Base-by-base conservation (phyloP, 2,797 vertebrate species). In the Bovichtus diacanthus region DNA sequence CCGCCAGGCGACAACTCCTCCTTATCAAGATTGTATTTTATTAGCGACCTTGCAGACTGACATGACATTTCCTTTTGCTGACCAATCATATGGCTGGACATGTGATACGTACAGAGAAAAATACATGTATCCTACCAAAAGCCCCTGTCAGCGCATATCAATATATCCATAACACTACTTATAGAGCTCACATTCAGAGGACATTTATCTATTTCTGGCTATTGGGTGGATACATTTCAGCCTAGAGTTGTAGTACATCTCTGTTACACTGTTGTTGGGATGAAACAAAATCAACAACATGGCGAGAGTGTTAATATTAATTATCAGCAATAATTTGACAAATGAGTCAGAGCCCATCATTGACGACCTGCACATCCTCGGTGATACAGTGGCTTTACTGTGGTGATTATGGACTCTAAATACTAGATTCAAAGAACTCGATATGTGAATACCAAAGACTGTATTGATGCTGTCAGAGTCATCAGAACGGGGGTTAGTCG, bases 31-130 rank as follows among this genome's bases (percentile, higher is more conserved):
- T 43, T 60, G 19, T 73, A 5, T 76, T 78, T 77, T 84, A 62
- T 70, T 23, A 11, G 74, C 69, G 87, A 91, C 87, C 85, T 92
- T 91, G 76, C 70, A 10, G 25, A 53, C 59, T 78, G 74, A 78
- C 63, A 50, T 84, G 86, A 78, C 83, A 72, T 86, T 84, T 87
- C 79, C 73, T 85, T 89, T 78, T 8, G 89, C 91, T 88, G 88
- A 94, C 82, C 85, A 83, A 74, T 89, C 88, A 66, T 53, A 78
- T 8, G 49, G 31, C 56, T 3, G 71, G 87, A 81, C 91, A 93
- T 6, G 15, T 72, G 90, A 92, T 91, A 83, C 23, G 15, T 38
- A 31, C 50, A 67, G 82, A 78, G 63, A 83, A 79, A 81, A 80
- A 77, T 53, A 83, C 72, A 89, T 72, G 83, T 67, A 70, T 87